Evolutionary conservation across 2,797 vertebrate species (phyloP).

Genomic region (Gambelia wislizenii): DNA sequence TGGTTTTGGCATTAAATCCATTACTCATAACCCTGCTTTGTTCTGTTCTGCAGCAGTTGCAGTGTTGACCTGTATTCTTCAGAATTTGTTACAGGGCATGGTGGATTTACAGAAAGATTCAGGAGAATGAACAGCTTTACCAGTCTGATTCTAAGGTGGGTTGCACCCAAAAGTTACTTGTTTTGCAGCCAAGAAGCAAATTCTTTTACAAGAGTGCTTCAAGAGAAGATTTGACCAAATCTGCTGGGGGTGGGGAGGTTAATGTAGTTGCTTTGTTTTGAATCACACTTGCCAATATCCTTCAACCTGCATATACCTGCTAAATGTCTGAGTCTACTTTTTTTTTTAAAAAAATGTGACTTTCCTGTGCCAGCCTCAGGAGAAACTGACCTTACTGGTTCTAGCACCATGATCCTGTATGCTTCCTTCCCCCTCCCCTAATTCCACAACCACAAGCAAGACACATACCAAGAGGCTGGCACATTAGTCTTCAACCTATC

Average conservation of each 20-base stretch:
- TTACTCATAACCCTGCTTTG: not conserved
- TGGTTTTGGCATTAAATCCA: not conserved
- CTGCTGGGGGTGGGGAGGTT: no score
- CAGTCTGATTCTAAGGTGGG: not conserved
- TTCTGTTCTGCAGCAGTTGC: not conserved
- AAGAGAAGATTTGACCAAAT: not conserved
- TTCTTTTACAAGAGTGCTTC: not conserved
- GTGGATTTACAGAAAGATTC: not conserved
- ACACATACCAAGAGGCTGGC: not conserved
- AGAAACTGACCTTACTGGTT: not conserved
- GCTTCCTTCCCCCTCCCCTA: not conserved
- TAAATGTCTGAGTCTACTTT: no score
- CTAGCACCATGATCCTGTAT: not conserved
- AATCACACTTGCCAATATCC: not conserved
- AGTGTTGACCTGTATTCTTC: not conserved
- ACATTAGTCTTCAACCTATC: not conserved
- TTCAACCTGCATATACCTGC: not conserved
- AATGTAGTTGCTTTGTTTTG: not conserved
- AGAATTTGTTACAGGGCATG: not conserved
- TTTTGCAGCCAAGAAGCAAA: not conserved
- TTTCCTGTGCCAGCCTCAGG: constrained; percentile 8
- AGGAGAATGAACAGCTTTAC: not conserved
- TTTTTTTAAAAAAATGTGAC: not conserved
- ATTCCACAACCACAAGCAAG: constrained; percentile 13
- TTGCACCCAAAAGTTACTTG: not conserved